These are phyloP conservation scores for Osmoderma eremita DNA, from an alignment of 2,888 invertebrate genomes.

Conservation along the genomic window DNA sequence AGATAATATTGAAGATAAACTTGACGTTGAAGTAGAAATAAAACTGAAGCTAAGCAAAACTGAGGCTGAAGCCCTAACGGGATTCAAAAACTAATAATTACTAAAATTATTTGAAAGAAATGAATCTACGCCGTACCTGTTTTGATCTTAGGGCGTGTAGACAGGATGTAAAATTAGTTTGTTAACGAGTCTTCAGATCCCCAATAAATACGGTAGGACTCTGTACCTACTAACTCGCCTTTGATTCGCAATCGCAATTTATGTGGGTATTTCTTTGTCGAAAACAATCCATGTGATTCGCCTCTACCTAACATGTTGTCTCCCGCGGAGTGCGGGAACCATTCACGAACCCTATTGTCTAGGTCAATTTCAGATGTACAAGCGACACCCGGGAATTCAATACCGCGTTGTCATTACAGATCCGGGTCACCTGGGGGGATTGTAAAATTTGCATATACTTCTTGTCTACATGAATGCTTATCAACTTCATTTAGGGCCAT, in stretches of 20 bases:
- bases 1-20: no score
- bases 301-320: neutral
- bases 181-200: no score
- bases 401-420: slow-evolving; percentile 35
- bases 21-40: no score
- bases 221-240: no score
- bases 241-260: neutral
- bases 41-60: no score
- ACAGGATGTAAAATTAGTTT: no score
- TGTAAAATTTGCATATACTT: slow-evolving; percentile 34
- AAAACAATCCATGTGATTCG: neutral
- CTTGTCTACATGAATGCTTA: slow-evolving; percentile 35
- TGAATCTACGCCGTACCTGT: no score
- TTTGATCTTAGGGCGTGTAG: no score
- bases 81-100: no score
- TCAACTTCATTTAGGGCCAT: slow-evolving; percentile 22
- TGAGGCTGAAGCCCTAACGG: no score
- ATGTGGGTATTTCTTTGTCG: neutral
- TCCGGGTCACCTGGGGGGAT: slow-evolving; percentile 30
- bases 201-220: neutral
- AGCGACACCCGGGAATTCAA: slow-evolving; percentile 33
- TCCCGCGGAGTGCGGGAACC: neutral
- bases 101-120: no score
- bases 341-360: slow-evolving; percentile 27
- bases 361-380: slow-evolving; percentile 36